Conservation (phyloP, 1,140 invertebrate genomes). For the Platorchestia sp. region DNA sequence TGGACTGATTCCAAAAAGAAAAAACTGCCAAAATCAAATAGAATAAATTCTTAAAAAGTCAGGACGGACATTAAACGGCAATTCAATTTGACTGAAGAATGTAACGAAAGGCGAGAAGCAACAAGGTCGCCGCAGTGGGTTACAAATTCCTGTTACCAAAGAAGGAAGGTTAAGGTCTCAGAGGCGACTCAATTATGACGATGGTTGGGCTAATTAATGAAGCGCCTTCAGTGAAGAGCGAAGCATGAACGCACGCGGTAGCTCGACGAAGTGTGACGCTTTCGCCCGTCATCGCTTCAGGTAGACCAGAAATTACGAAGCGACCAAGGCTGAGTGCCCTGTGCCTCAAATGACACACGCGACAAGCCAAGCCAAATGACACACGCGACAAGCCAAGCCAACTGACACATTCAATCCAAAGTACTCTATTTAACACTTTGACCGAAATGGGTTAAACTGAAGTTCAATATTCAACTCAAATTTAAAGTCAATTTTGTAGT, state of each 20-base stretch:
- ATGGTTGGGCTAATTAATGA: neutral
- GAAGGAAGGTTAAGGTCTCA: conserved; percentile 23
- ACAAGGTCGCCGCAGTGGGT: neutral
- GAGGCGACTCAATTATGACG: conserved; percentile 34
- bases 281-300: neutral
- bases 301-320: neutral
- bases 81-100: neutral
- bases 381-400: neutral
- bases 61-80: neutral
- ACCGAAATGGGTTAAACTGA: no score
- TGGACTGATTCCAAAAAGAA: neutral
- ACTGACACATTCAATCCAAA: no score
- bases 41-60: neutral
- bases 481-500: no score
- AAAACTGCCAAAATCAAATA: neutral
- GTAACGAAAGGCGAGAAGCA: neutral
- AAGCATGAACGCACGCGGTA: neutral
- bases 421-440: no score
- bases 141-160: conserved; percentile 21
- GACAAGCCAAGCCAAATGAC: neutral
- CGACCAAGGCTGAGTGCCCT: neutral
- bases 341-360: neutral
- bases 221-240: neutral
- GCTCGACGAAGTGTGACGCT: neutral
- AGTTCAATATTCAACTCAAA: no score